Base-by-base conservation (phyloP, 2,797 vertebrate species). In the Neomorphus geoffroyi region DNA sequence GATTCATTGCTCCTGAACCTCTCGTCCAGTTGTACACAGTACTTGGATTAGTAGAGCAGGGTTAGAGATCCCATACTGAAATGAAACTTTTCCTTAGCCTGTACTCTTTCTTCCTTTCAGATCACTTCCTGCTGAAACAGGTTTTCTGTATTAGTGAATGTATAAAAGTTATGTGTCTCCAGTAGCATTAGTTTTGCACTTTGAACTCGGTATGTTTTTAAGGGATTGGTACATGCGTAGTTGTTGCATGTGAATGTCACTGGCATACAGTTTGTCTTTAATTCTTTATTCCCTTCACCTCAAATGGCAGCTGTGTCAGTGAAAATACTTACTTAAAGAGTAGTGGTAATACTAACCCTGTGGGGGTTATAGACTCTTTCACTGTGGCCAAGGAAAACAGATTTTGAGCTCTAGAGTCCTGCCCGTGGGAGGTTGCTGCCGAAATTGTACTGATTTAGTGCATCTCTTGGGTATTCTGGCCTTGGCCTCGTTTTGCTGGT, bases 391-490 rank as follows among this genome's bases (percentile, higher is more conserved):
- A 95, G 51, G 80, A 96, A 88, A 96, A 94, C 94, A 97, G 94
- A 90, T 94, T 97, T 97, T 93, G 96, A 93, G 90, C 95, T 94
- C 90, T 86, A 93, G 92, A 96, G 91, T 90, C 94, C 88, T 85
- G 80, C 74, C 93, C 95, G 92, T 95, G 84, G 95, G 96, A 96
- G 91, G 78, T 65, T 93, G 90, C 86, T 92, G 83, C 61, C 94
- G 86, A 92, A 95, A 95, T 85, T 92, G 84, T 90, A 83, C 94
- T 87, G 90, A 96, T 89, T 94, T 94, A 85, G 92, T 87, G 43
- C 28, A 67, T 91, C 94, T 94, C 96, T 91, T 90, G 96, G 83
- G 95, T 87, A 80, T 96, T 95, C 79, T 85, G 86, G 86, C 81
- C 86, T 97, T 96, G 93, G 93, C 94, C 80, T 91, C 4, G 0